Percentiles rank a stretch among this genome's conserved stretches.
These are phyloP conservation scores for Penaeus chinensis DNA, from an alignment of 1,140 invertebrate species.

Conservation along the genomic window DNA sequence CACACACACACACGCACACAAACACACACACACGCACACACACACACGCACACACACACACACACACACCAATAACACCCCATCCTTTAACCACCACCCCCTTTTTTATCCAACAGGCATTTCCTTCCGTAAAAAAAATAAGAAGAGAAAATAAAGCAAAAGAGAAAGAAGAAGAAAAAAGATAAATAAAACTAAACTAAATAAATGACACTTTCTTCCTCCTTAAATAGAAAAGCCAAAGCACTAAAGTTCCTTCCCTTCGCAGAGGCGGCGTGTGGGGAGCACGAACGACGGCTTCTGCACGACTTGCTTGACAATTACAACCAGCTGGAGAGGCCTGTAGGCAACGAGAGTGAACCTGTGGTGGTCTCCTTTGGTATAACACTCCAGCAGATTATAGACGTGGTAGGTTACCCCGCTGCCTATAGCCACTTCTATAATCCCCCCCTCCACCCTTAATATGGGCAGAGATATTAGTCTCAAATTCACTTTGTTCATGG, in stretches of 20 bases:
- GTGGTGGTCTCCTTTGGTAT: slow-evolving; percentile 96
- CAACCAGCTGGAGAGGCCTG: slow-evolving; percentile 96
- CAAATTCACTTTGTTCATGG: too few species aligned
- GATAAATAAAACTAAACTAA: neutral
- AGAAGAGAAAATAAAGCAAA: too few species aligned
- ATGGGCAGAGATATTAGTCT: too few species aligned
- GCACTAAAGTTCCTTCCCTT: neutral
- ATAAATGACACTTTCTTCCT: neutral
- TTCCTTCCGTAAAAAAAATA: too few species aligned
- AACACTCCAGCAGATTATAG: slow-evolving; percentile 99
- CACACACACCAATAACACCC: too few species aligned
- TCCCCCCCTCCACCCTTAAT: neutral
- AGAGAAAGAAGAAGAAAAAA: too few species aligned
- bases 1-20: too few species aligned
- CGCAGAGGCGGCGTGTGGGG: slow-evolving; percentile 71
- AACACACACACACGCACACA: too few species aligned
- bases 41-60: too few species aligned
- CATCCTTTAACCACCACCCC: too few species aligned
- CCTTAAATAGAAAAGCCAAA: neutral
- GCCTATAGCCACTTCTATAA: slow-evolving; percentile 52
- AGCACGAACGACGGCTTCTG: slow-evolving; percentile 92
- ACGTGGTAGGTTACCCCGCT: slow-evolving; percentile 87
- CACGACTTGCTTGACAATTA: slow-evolving; percentile 94
- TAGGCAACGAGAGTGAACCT: slow-evolving; percentile 95
- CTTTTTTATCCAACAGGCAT: too few species aligned